Percentiles rank a stretch among this genome's conserved stretches.
phyloP scores from a whole-genome alignment of 1,140 invertebrate genomes.

The Samia ricini region DNA sequence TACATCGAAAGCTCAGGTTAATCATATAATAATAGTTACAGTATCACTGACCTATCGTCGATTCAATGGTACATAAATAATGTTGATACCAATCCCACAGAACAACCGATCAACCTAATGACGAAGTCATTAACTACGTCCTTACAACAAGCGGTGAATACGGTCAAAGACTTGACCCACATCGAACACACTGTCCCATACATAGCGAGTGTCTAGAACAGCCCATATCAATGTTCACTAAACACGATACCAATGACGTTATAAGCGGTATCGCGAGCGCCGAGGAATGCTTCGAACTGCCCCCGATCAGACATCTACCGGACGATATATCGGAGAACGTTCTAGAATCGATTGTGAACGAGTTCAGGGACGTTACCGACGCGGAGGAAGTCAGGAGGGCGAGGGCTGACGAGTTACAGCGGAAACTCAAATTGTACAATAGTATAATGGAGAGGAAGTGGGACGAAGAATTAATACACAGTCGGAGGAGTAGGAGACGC shows the following conservation, averaged over 20 bases:
- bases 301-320: slow-evolving; percentile 62
- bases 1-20: too few species aligned
- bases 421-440: slow-evolving; percentile 59
- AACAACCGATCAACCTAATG: slow-evolving; percentile 60
- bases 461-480: slow-evolving; percentile 57
- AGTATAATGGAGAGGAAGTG: slow-evolving; percentile 64
- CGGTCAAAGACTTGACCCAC: slow-evolving; percentile 60
- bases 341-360: slow-evolving; percentile 63
- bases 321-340: slow-evolving; percentile 58
- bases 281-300: slow-evolving; percentile 72
- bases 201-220: slow-evolving; percentile 60
- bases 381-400: slow-evolving; percentile 44
- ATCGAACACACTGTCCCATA: slow-evolving; percentile 56
- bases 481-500: slow-evolving; percentile 40
- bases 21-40: too few species aligned
- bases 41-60: too few species aligned
- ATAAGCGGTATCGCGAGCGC: slow-evolving; percentile 42
- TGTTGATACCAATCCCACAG: too few species aligned
- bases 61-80: too few species aligned
- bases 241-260: slow-evolving; percentile 41
- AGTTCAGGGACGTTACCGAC: slow-evolving; percentile 57
- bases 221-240: slow-evolving; percentile 52
- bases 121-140: slow-evolving; percentile 66
- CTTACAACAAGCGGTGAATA: slow-evolving; percentile 65
- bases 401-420: slow-evolving; percentile 57